Evolutionary conservation across 2,888 invertebrate genomes (phyloP), one percentile per base, ranked within the genome.

Genomic region (Idaea straminata): DNA sequence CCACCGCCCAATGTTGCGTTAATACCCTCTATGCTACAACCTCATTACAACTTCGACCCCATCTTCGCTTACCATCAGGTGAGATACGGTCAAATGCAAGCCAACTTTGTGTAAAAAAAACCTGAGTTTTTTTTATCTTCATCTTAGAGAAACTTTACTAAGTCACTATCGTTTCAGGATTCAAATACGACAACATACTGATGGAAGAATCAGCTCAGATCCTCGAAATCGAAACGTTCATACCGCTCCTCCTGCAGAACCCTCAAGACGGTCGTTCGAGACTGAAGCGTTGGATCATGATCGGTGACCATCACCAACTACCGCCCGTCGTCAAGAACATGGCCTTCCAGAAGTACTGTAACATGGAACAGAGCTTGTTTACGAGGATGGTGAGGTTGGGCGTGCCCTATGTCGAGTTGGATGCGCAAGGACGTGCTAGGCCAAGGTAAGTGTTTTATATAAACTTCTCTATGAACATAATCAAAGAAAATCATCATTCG

Each of bases 201-300:
- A 99, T 99, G 99, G 99, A 99, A 89, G 99, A 99, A 88, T 96
- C 99, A 0, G 99, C 99, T 0, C 99, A 99, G 89, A 99, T 99
- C 80, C 93, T 99, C 59, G 99, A 99, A 91, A 99, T 99, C 69
- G 99, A 99, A 90, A 99, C 99, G 0, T 99, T 99, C 86, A 99
- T 99, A 77, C 99, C 99, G 0, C 93, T 99, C 15, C 94, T 99
- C 3, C 94, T 99, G n/a, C 99, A 99, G 93, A 99, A 99, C 89
- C 99, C 99, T 0, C 96, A 99, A 85, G 99, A 99, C 84, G 99
- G 99, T 0, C 96, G 96, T 74, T 99, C 98, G 82, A 94, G 99
- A 0, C 93, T 99, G 68, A 99, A 99, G 88, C 95, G 99, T 15
- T 99, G 99, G 99, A 99, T 99, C 77, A 99, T 99, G 99, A 99